Percentiles rank a stretch among this genome's conserved stretches.
phyloP scores from a whole-genome alignment of 2,113 vertebrate species.

The Abramis brama region DNA sequence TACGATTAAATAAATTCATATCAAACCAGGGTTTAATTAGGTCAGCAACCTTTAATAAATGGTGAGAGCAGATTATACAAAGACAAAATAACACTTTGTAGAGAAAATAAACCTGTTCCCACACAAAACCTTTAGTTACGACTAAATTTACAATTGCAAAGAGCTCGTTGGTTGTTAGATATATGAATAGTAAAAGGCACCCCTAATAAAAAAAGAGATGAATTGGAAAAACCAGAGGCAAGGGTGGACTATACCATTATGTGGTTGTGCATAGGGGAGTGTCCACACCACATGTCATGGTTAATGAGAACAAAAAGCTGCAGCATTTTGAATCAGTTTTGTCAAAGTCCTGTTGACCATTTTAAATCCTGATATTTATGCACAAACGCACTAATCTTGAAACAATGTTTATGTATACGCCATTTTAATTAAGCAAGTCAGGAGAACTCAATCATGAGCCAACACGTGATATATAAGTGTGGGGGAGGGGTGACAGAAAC shows the following conservation, averaged over 20 bases:
- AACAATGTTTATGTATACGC: background rate
- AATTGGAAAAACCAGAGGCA: background rate
- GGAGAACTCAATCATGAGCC: background rate
- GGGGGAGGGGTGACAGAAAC: slow-evolving; percentile 37
- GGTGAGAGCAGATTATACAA: background rate
- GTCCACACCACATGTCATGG: slow-evolving; percentile 5
- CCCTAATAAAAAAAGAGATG: background rate
- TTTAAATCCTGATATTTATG: background rate
- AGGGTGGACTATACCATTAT: slow-evolving; percentile 2
- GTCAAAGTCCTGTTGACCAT: background rate
- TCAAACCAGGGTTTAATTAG: background rate
- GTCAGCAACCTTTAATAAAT: background rate
- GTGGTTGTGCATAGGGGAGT: background rate
- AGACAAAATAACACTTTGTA: background rate
- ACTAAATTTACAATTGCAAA: background rate
- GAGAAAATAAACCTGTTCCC: background rate
- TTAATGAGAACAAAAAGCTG: background rate
- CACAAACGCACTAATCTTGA: background rate
- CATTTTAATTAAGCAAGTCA: background rate
- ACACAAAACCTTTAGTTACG: background rate
- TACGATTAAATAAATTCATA: background rate
- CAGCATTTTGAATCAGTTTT: background rate
- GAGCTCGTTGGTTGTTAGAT: background rate
- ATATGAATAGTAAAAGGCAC: background rate
- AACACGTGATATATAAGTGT: background rate